These are phyloP conservation scores for Xestoiulus laeticollis DNA, from an alignment of 2,888 invertebrate genomes.

Conservation along the genomic window DNA sequence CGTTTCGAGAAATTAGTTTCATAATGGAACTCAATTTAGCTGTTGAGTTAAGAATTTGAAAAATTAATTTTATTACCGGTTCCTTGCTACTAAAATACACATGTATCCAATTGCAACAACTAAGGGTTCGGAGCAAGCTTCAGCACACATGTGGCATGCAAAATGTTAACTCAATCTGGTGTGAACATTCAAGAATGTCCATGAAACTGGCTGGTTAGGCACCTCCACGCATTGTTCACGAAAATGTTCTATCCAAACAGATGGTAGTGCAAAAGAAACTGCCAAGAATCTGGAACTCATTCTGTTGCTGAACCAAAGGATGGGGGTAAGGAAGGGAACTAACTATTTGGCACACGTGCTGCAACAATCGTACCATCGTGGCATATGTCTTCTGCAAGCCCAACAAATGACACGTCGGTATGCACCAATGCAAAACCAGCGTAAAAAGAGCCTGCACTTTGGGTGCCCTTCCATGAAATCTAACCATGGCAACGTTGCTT, in stretches of 20 bases:
- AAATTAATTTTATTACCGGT: background rate
- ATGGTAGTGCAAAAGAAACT: background rate
- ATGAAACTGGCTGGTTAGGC: background rate
- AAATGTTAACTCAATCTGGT: background rate
- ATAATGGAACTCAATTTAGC: too few species aligned
- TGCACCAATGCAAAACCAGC: background rate
- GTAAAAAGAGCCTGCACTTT: background rate
- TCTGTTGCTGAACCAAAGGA: background rate
- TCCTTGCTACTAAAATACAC: background rate
- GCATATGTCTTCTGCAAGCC: background rate
- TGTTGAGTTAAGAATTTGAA: background rate
- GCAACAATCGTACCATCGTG: background rate
- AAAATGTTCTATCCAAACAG: background rate
- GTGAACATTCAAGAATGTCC: background rate
- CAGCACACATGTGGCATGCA: background rate
- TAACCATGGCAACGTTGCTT: background rate
- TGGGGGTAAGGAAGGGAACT: background rate
- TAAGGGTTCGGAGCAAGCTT: background rate
- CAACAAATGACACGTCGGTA: constrained; percentile 35
- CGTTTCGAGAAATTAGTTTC: too few species aligned
- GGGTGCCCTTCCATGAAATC: background rate
- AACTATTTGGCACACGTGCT: constrained; percentile 6
- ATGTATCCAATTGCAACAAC: background rate
- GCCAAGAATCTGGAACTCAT: constrained; percentile 28
- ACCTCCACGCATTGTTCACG: background rate